Conservation (phyloP, 2,888 invertebrate genomes). For the Ommatoiulus sabulosus region DNA sequence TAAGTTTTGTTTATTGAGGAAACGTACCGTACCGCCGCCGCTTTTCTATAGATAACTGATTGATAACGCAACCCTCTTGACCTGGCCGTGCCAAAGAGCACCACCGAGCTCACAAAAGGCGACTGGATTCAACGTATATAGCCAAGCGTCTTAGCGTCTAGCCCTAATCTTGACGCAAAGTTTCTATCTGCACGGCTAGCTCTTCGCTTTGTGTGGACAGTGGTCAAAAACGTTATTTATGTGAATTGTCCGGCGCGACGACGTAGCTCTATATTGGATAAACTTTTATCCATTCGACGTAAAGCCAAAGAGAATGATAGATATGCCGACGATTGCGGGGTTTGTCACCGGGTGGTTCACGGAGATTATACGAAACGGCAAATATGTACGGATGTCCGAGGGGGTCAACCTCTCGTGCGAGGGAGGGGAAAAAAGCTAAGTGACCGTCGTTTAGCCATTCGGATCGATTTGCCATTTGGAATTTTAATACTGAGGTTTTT, state of each 20-base stretch:
- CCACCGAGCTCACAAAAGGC: not conserved
- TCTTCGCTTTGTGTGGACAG: conserved; percentile 17
- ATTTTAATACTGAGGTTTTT: conserved; percentile 40
- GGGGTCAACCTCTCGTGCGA: not conserved
- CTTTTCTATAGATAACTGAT: not conserved
- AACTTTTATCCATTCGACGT: conserved; percentile 33
- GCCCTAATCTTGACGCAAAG: not conserved
- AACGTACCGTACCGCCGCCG: not conserved
- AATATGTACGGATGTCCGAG: conserved; percentile 18
- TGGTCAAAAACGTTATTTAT: conserved; percentile 39
- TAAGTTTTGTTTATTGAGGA: not conserved
- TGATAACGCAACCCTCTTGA: conserved; percentile 25
- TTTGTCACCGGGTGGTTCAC: conserved; percentile 18
- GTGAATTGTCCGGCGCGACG: not conserved
- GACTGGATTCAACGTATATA: not conserved
- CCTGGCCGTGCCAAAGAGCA: not conserved
- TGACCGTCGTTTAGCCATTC: conserved; percentile 36
- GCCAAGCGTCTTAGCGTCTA: not conserved
- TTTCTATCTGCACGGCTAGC: not conserved
- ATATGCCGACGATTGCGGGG: conserved; percentile 29
- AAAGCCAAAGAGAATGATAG: conserved; percentile 40
- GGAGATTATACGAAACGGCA: conserved; percentile 30
- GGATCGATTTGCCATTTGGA: conserved; percentile 40
- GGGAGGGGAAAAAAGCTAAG: conserved; percentile 32
- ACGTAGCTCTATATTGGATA: conserved; percentile 33